phyloP scores from a whole-genome alignment of 2,888 invertebrate genomes.

The Melanostoma scalare region DNA sequence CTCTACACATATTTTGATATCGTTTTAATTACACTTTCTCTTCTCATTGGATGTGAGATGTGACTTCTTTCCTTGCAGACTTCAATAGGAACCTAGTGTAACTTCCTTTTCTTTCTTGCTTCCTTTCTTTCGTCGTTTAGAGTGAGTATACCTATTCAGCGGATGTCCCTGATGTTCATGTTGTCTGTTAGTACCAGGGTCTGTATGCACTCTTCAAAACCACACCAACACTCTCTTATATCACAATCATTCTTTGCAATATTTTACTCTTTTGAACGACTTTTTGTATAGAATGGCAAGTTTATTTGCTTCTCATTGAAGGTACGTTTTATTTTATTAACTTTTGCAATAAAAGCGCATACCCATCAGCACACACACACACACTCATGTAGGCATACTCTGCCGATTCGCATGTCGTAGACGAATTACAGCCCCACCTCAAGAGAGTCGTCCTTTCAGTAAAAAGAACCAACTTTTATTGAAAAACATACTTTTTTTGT shows the following conservation, averaged over 20 bases:
- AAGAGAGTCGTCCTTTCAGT: conserved; percentile 59
- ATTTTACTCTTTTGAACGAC: conserved; percentile 51
- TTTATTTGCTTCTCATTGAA: conserved; percentile 47
- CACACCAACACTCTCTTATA: neutral
- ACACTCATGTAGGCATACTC: conserved; percentile 4
- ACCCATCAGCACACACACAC: conserved; percentile 18
- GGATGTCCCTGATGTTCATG: too few relatives aligned
- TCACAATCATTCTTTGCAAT: neutral
- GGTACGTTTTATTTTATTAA: conserved; percentile 51
- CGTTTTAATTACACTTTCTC: too few relatives aligned
- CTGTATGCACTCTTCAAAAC: neutral
- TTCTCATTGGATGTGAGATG: too few relatives aligned
- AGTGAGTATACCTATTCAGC: too few relatives aligned
- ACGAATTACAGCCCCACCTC: conserved; percentile 69
- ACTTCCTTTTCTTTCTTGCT: too few relatives aligned
- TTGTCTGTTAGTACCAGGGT: too few relatives aligned
- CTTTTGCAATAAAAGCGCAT: conserved; percentile 63
- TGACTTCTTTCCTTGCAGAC: too few relatives aligned
- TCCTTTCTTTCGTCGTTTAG: too few relatives aligned
- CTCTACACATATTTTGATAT: too few relatives aligned
- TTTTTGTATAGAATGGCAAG: conserved; percentile 47
- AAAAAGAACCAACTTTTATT: conserved; percentile 39
- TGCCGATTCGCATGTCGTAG: conserved; percentile 35
- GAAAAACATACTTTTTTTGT: conserved; percentile 14
- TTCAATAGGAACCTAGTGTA: too few relatives aligned